phyloP scores from a whole-genome alignment of 2,888 invertebrate genomes.

The Phyllotreta striolata region DNA sequence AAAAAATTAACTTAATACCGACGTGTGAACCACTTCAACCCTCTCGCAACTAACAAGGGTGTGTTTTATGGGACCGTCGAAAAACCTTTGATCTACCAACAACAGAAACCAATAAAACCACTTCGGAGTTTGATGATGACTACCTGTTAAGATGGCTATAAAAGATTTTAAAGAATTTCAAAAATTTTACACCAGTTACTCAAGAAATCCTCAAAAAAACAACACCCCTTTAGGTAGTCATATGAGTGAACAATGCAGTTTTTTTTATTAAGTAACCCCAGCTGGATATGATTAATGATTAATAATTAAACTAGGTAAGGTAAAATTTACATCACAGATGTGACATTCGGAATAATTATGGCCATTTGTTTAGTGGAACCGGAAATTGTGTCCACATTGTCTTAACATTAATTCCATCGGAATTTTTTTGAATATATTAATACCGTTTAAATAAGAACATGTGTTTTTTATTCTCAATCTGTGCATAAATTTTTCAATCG shows the following conservation, averaged over 20 bases:
- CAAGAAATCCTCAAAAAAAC: not conserved
- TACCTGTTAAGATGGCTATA: constrained; percentile 38
- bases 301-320: no score
- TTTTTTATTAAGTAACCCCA: no score
- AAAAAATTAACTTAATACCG: constrained; percentile 1
- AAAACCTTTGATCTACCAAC: constrained; percentile 32
- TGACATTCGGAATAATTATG: no score
- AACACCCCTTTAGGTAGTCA: no score
- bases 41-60: constrained; percentile 38
- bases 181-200: not conserved
- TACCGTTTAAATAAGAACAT: constrained; percentile 9
- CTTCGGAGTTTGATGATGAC: constrained; percentile 34
- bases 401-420: not conserved
- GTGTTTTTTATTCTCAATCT: constrained; percentile 4
- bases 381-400: not conserved
- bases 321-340: no score
- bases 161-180: constrained; percentile 20
- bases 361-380: not conserved
- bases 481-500: constrained; percentile 12
- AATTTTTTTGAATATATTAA: constrained; percentile 12
- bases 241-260: no score
- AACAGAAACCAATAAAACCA: constrained; percentile 35
- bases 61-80: constrained; percentile 38
- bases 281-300: no score
- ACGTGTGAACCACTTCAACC: constrained; percentile 31